These are phyloP conservation scores for Pseudotriccus pelzelni DNA, from an alignment of 2,797 vertebrate species.

Conservation along the genomic window DNA sequence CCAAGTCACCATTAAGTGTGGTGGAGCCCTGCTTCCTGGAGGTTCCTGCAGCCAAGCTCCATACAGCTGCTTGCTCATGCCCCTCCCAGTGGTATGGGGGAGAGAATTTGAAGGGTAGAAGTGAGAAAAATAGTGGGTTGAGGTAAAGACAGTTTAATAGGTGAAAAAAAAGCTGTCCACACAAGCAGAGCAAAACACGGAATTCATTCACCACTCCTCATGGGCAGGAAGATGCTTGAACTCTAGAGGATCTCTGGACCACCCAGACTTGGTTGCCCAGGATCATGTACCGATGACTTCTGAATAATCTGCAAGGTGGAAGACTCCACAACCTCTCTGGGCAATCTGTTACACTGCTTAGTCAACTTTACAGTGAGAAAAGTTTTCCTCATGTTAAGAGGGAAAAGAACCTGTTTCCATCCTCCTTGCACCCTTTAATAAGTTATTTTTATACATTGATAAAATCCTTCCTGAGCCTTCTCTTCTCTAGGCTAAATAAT, in stretches of 20 bases:
- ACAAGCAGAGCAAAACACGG: too few relatives aligned
- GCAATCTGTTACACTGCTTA: not conserved
- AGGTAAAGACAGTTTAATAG: too few relatives aligned
- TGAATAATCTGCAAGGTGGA: not conserved
- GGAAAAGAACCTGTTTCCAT: not conserved
- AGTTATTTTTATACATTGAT: not conserved
- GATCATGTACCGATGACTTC: not conserved
- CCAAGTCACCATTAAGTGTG: not conserved
- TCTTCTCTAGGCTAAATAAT: not conserved
- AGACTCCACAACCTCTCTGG: not conserved
- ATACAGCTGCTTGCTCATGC: too few relatives aligned
- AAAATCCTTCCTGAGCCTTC: not conserved
- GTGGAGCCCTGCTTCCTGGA: not conserved
- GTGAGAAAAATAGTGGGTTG: too few relatives aligned
- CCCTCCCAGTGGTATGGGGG: too few relatives aligned
- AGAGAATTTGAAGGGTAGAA: too few relatives aligned
- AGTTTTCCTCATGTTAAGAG: not conserved
- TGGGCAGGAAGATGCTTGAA: too few relatives aligned
- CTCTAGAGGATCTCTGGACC: not conserved
- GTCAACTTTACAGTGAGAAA: not conserved
- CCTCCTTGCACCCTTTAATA: not conserved
- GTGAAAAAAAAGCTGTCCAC: too few relatives aligned
- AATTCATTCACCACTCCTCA: too few relatives aligned
- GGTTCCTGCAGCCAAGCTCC: too few relatives aligned
- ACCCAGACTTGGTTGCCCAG: not conserved